A percentile compares a stretch with the other conserved stretches of the same genome.
These are phyloP conservation scores for Channa argus DNA, from an alignment of 2,113 vertebrate genomes.

Conservation along the genomic window DNA sequence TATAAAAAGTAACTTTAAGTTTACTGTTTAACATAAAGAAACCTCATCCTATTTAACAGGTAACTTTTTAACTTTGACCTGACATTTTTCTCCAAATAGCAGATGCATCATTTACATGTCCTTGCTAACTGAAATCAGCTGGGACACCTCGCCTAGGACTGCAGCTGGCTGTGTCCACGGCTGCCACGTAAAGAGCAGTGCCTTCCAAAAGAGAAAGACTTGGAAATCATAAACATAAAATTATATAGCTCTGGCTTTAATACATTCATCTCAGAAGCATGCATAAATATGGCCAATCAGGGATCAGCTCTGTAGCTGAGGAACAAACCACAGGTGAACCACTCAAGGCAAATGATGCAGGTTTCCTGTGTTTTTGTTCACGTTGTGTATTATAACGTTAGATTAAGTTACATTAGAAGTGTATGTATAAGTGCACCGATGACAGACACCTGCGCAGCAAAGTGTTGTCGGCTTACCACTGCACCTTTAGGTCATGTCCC, in stretches of 20 bases:
- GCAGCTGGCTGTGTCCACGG: constrained; percentile 5
- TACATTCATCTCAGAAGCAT: not conserved
- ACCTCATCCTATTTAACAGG: not conserved
- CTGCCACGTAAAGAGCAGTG: not conserved
- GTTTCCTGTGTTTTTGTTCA: too few species aligned
- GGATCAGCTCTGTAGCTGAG: not conserved
- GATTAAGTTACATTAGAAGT: too few species aligned
- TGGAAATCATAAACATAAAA: not conserved
- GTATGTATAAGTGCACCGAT: too few species aligned
- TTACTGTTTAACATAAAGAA: not conserved
- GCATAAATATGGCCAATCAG: not conserved
- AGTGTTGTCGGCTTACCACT: too few species aligned
- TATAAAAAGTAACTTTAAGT: too few species aligned
- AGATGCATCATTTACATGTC: not conserved
- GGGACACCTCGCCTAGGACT: constrained; percentile 26
- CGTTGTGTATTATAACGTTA: too few species aligned
- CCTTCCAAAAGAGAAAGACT: not conserved
- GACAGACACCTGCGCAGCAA: not conserved
- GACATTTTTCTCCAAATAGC: not conserved
- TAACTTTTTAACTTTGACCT: not conserved
- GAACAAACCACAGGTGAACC: not conserved
- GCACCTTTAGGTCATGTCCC: too few species aligned
- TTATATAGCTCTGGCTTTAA: too few species aligned
- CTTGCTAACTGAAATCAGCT: constrained; percentile 18
- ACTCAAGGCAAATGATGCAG: not conserved